Evolutionary conservation across 2,888 invertebrate species (phyloP), one percentile per base, ranked within the genome.

Genomic region (Isotomurus palustris): DNA sequence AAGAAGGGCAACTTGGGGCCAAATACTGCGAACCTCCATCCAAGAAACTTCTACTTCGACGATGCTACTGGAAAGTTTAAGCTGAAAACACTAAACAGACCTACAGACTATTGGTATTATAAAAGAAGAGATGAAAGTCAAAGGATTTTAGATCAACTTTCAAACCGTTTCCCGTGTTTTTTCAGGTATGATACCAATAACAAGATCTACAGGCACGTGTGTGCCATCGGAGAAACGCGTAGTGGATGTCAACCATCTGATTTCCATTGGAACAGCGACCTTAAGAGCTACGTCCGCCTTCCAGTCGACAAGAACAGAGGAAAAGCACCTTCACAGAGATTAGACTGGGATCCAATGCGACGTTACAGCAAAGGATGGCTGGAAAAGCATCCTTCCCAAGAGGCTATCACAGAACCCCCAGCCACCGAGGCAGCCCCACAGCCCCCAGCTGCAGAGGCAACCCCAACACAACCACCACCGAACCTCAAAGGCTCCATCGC

Each of bases 321-420:
- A 1, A 40, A 47, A 2, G 6, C 36, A 35, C 17, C 17, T 0
- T 43, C 41, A 38, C 44, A 57, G 2, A 29, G 50, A 2, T 50
- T 52, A 2, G 47, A 57, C 21, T 61, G 61, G 61, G 61, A 61
- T 35, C 61, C 61, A 2, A 14, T 51, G 14, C n/a, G 61, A 29
- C 3, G 3, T 1, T 61, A 61, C 36, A 43, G 53, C 14, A 61
- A 61, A 19, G 45, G 45, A 12, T 58, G 58, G 58, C n/a, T 47
- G n/a, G n/a, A n/a, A n/a, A n/a, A n/a, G n/a, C n/a, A n/a, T n/a
- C n/a, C n/a, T n/a, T n/a, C n/a, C n/a, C n/a, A n/a, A n/a, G n/a
- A n/a, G n/a, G n/a, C n/a, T n/a, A n/a, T n/a, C n/a, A n/a, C n/a
- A n/a, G n/a, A n/a, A n/a, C n/a, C n/a, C n/a, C n/a, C n/a, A n/a